A percentile compares a stretch with the other conserved stretches of the same genome.
phyloP scores from a whole-genome alignment of 1,140 invertebrate species.

The Drosophila mauritiana region DNA sequence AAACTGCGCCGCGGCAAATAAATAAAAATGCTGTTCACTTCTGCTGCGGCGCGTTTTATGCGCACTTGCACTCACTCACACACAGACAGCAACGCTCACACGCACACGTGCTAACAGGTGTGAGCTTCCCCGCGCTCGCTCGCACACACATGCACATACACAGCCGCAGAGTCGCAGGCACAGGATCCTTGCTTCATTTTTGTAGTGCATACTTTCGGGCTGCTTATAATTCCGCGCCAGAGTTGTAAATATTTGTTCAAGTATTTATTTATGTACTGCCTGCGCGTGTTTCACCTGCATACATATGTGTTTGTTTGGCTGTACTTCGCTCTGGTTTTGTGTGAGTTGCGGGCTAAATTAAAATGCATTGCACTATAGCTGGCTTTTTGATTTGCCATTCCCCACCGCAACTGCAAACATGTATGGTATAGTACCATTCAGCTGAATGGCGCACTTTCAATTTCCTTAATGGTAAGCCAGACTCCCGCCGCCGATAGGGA shows the following conservation, averaged over 20 bases:
- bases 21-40: slow-evolving; percentile 80
- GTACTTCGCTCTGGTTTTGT: slow-evolving; percentile 37
- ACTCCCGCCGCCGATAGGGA: neutral
- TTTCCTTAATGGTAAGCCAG: slow-evolving; percentile 67
- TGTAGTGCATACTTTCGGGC: slow-evolving; percentile 73
- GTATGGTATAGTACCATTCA: slow-evolving; percentile 9
- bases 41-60: slow-evolving; percentile 72
- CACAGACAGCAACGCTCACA: slow-evolving; percentile 17
- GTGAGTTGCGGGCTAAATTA: slow-evolving; percentile 65
- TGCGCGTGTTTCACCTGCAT: slow-evolving; percentile 28
- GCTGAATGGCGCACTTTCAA: slow-evolving; percentile 57
- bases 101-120: slow-evolving; percentile 66
- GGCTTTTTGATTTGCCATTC: slow-evolving; percentile 72
- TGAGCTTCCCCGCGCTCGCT: slow-evolving; percentile 13
- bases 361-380: slow-evolving; percentile 73
- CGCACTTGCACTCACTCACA: slow-evolving; percentile 53
- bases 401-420: slow-evolving; percentile 14
- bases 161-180: neutral
- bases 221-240: slow-evolving; percentile 77
- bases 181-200: slow-evolving; percentile 57
- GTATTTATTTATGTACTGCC: slow-evolving; percentile 80
- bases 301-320: slow-evolving; percentile 9
- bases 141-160: slow-evolving; percentile 6
- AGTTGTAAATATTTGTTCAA: slow-evolving; percentile 82
- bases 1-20: slow-evolving; percentile 71